phyloP scores from a whole-genome alignment of 2,888 invertebrate genomes.

The Rhodophaea formosa region DNA sequence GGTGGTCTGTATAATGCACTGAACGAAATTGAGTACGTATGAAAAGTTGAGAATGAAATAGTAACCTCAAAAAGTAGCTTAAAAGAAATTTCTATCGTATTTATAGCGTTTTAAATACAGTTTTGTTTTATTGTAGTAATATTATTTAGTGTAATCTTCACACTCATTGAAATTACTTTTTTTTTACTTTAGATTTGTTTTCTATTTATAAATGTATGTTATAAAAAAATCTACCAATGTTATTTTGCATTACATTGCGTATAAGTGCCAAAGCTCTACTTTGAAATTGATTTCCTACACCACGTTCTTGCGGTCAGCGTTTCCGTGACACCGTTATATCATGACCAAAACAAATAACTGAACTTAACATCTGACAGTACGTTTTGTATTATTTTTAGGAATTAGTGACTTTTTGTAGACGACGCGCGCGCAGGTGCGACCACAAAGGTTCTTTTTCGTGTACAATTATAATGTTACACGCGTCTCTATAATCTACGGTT shows the following conservation, averaged over 20 bases:
- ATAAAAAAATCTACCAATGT: too few relatives aligned
- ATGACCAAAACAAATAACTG: slow-evolving; percentile 16
- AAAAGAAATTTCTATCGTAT: too few relatives aligned
- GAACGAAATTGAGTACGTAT: too few relatives aligned
- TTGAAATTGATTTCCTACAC: slow-evolving; percentile 7
- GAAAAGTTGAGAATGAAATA: too few relatives aligned
- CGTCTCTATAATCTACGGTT: slow-evolving; percentile 6
- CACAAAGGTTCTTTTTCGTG: not conserved
- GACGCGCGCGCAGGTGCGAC: slow-evolving; percentile 14
- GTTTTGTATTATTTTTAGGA: slow-evolving; percentile 7
- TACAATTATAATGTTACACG: slow-evolving; percentile 14
- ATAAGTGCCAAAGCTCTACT: not conserved
- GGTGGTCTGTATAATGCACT: too few relatives aligned
- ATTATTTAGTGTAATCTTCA: too few relatives aligned
- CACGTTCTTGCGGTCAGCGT: slow-evolving; percentile 2
- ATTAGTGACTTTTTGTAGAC: slow-evolving; percentile 13
- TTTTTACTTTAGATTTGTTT: too few relatives aligned
- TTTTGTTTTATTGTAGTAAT: too few relatives aligned
- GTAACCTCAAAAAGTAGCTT: too few relatives aligned
- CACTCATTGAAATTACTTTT: too few relatives aligned
- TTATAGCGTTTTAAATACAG: too few relatives aligned
- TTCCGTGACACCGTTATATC: not conserved
- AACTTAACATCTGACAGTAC: not conserved
- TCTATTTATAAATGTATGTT: too few relatives aligned
- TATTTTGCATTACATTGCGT: not conserved